Percentiles rank a stretch among this genome's conserved stretches.
phyloP scores from a whole-genome alignment of 1,140 invertebrate species.

The Trichogramma pretiosum region DNA sequence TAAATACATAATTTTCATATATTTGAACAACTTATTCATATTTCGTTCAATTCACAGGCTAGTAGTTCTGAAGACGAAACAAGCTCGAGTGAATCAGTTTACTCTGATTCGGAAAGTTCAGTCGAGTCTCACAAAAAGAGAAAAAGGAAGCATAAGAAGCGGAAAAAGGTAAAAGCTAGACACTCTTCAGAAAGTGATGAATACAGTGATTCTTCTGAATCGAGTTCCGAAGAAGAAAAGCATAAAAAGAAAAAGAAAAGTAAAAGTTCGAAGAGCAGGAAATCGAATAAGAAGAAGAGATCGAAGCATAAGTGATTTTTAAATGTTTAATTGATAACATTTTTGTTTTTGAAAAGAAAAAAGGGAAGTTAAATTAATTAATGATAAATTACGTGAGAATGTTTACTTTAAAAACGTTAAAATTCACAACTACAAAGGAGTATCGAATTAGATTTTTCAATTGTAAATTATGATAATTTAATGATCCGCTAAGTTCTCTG shows the following conservation, averaged over 20 bases:
- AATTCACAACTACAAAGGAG: too few species aligned
- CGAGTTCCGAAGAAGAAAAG: slow-evolving; percentile 43
- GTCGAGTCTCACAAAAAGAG: slow-evolving; percentile 41
- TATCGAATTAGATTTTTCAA: too few species aligned
- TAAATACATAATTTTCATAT: too few species aligned
- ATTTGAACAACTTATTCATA: too few species aligned
- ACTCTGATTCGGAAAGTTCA: slow-evolving; percentile 35
- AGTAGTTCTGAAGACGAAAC: slow-evolving; percentile 33
- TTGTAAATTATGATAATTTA: too few species aligned
- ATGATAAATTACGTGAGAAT: too few species aligned
- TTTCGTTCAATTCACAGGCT: slow-evolving; percentile 13
- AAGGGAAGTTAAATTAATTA: too few species aligned
- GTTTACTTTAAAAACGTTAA: too few species aligned
- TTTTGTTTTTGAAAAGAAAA: too few species aligned
- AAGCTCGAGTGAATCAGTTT: slow-evolving; percentile 26
- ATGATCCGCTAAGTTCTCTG: too few species aligned
- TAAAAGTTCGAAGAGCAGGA: slow-evolving; percentile 43
- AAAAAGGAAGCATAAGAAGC: slow-evolving; percentile 40
- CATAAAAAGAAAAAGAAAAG: slow-evolving; percentile 46
- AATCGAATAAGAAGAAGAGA: slow-evolving; percentile 48
- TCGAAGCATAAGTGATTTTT: slow-evolving; percentile 39
- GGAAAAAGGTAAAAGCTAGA: slow-evolving; percentile 37
- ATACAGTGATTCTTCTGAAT: slow-evolving; percentile 40
- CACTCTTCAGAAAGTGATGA: slow-evolving; percentile 37
- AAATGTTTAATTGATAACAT: background rate